Base-by-base conservation (phyloP, 2,797 vertebrate species). In the Phalanger gymnotis region DNA sequence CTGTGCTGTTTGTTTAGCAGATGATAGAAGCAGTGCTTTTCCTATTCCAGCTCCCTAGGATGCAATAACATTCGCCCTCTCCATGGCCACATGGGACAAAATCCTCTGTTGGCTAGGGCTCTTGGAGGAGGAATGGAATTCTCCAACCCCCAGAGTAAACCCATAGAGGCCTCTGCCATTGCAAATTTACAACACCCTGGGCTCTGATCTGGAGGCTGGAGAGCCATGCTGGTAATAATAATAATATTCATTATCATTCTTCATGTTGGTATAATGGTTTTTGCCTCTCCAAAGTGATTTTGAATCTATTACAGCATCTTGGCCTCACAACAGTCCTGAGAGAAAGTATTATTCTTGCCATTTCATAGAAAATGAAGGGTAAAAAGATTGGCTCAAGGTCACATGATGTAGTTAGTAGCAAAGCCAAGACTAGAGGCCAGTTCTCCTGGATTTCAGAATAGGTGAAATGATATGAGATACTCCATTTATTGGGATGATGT, bases 401-500 rank as follows among this genome's bases (percentile, higher is more conserved):
- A 16, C n/a, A 25, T 91, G 19, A 0, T 1, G 51, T 2, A 14
- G 90, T 90, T 58, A 27, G 53, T 1, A 14, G 90, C 0, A 5
- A 56, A 96, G 54, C 56, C 92, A 22, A 58, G 40, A 30, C 5
- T 12, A 0, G 12, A 89, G 66, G 90, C 22, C 4, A 0, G 0
- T 55, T 25, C 1, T 31, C 54, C n/a, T 9, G 0, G 54, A 66
- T 92, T 87, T 53, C 27, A 53, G 91, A 51, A 22, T 11, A 28
- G 58, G 54, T 57, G 66, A 40, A 5, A 91, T 51, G 66, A 0
- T 10, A 30, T 1, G 51, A 93, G 91, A 91, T 91, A 90, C 92
- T 96, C 95, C 58, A 34, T 89, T 53, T 53, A 90, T 91, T 28
- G 10, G 95, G 96, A 95, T 16, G 89, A 93, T 91, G 58, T 27